These are phyloP conservation scores for Acanthosepion pharaonis DNA, from an alignment of 2,888 invertebrate species.

Conservation along the genomic window DNA sequence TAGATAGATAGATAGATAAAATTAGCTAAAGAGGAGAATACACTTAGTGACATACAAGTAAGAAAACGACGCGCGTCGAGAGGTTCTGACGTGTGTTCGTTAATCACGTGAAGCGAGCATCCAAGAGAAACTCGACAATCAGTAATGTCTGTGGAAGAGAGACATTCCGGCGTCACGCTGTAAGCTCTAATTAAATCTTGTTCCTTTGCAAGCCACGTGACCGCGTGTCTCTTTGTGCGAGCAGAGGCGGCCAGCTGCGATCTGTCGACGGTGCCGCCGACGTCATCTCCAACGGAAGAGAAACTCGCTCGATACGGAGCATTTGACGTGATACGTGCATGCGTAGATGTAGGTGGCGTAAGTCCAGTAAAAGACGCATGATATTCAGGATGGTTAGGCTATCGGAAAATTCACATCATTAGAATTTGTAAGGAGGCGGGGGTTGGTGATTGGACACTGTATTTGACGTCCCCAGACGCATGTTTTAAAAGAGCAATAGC, in stretches of 20 bases:
- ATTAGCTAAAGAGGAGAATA: not conserved
- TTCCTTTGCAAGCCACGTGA: not conserved
- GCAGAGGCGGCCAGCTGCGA: not conserved
- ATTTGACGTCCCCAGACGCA: too few species aligned
- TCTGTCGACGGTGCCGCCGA: not conserved
- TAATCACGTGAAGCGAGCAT: not conserved
- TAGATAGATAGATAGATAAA: not conserved
- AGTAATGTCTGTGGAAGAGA: not conserved
- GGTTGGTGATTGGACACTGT: too few species aligned
- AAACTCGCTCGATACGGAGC: not conserved
- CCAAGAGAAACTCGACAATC: not conserved
- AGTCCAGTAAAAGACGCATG: not conserved
- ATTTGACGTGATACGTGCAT: not conserved
- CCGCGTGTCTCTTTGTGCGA: not conserved
- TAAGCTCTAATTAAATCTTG: not conserved
- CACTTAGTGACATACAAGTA: not conserved
- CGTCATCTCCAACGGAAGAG: not conserved
- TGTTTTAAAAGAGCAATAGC: too few species aligned
- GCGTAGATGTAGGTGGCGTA: not conserved
- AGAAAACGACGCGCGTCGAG: not conserved
- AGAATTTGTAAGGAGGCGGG: too few species aligned
- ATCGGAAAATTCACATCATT: too few species aligned
- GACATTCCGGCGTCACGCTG: not conserved
- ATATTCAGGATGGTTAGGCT: not conserved
- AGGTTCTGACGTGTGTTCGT: not conserved